Conservation (phyloP, 2,113 vertebrate genomes). For the Vidua chalybeata region DNA sequence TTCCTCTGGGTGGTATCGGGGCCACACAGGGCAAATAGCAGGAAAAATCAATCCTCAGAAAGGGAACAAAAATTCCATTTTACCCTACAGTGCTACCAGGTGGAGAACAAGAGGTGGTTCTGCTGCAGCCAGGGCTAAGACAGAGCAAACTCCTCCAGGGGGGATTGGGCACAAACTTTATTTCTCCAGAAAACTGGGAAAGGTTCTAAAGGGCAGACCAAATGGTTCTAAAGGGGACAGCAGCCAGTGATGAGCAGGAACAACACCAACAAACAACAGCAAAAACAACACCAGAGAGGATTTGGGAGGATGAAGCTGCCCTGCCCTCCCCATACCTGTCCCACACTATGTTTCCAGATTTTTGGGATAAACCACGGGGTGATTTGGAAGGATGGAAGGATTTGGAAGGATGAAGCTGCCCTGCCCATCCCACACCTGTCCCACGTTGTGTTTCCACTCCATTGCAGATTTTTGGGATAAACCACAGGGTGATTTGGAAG, state of each 20-base stretch:
- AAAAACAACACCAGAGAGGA: accelerated
- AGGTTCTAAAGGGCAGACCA: background rate
- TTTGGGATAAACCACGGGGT: too few species aligned
- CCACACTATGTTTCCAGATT: background rate
- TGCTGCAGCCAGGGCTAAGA: background rate
- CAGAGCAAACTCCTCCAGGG: background rate
- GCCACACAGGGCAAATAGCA: background rate
- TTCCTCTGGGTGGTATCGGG: background rate
- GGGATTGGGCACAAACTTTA: background rate
- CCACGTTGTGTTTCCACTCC: too few species aligned
- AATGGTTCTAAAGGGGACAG: background rate
- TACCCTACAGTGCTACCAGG: accelerated
- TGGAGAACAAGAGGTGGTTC: background rate
- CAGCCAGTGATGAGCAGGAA: background rate
- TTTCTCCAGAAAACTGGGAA: background rate
- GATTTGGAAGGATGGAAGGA: too few species aligned
- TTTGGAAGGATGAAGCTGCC: too few species aligned
- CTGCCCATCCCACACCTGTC: too few species aligned
- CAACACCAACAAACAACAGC: background rate
- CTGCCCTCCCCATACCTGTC: accelerated
- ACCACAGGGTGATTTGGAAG: too few species aligned
- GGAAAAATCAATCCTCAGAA: background rate
- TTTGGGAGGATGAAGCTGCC: background rate
- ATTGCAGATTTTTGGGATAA: too few species aligned
- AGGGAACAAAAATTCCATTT: background rate